Evolutionary conservation across 2,797 vertebrate species (phyloP).

Genomic region (Lutjanus argentimaculatus): DNA sequence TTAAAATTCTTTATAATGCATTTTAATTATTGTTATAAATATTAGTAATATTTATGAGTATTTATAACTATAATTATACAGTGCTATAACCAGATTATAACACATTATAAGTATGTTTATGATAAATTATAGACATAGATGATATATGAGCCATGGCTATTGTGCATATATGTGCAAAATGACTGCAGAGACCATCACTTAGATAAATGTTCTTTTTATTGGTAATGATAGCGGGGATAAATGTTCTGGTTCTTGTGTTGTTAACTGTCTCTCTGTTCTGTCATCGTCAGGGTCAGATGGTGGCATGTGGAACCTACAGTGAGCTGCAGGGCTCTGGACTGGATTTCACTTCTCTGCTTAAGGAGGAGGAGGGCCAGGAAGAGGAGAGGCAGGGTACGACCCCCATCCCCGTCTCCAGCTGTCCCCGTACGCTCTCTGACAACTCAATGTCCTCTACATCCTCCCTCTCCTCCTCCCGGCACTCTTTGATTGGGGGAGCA

Average conservation of each 20-base stretch:
- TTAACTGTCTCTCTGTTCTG: not conserved
- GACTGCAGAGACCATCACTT: too few species aligned
- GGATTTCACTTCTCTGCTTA: conserved; percentile 93
- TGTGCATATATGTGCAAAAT: not conserved
- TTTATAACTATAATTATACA: too few species aligned
- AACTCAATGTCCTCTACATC: conserved; percentile 85
- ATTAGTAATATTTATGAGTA: too few species aligned
- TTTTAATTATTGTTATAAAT: too few species aligned
- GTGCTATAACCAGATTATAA: too few species aligned
- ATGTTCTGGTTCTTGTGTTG: not conserved
- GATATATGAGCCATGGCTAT: not conserved
- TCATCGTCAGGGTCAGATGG: conserved; percentile 88
- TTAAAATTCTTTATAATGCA: too few species aligned
- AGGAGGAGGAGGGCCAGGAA: conserved; percentile 89
- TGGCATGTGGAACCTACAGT: conserved; percentile 90
- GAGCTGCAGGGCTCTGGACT: conserved; percentile 91
- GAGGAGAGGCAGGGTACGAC: conserved; percentile 67
- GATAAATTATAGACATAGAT: too few species aligned
- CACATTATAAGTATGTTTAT: too few species aligned
- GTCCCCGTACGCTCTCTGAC: conserved; percentile 86
- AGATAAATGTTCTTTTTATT: not conserved
- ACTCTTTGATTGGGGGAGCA: conserved; percentile 88
- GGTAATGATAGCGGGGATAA: not conserved
- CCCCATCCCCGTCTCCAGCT: conserved; percentile 66
- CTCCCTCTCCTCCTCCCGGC: conserved; percentile 90